Percentiles rank a stretch among this genome's conserved stretches.
phyloP scores from a whole-genome alignment of 2,113 vertebrate species.

The Eurystomus gularis region DNA sequence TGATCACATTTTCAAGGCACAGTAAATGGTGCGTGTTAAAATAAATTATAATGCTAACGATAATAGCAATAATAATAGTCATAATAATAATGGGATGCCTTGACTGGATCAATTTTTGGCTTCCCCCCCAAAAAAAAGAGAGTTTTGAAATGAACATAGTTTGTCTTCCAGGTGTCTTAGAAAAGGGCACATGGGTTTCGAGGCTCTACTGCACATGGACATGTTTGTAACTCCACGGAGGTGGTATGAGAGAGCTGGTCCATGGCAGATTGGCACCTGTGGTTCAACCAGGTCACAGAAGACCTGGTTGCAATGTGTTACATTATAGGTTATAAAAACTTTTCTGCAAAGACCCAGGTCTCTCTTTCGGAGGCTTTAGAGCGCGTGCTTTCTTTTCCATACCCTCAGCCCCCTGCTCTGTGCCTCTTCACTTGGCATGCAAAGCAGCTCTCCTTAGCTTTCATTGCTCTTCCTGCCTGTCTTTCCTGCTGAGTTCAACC shows the following conservation, averaged over 20 bases:
- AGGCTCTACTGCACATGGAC: background rate
- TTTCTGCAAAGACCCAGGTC: background rate
- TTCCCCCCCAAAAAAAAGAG: rapidly evolving
- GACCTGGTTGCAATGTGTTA: background rate
- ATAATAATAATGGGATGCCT: background rate
- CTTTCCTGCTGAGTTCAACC: background rate
- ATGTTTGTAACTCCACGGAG: background rate
- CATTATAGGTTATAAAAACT: background rate
- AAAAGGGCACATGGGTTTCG: background rate
- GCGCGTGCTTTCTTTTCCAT: background rate
- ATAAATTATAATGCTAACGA: background rate
- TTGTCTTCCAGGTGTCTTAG: background rate
- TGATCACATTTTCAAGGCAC: background rate
- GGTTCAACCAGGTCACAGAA: background rate
- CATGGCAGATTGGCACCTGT: background rate
- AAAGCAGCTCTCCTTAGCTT: background rate
- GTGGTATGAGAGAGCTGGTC: background rate
- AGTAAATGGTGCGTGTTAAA: background rate
- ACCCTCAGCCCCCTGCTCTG: background rate
- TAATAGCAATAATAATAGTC: background rate
- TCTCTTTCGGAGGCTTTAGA: background rate
- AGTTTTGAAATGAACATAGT: background rate
- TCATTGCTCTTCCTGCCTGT: background rate
- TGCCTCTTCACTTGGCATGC: background rate
- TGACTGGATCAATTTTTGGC: background rate